Percentiles rank a stretch among this genome's conserved stretches.
phyloP scores from a whole-genome alignment of 2,113 vertebrate species.

The Electrona antarctica region DNA sequence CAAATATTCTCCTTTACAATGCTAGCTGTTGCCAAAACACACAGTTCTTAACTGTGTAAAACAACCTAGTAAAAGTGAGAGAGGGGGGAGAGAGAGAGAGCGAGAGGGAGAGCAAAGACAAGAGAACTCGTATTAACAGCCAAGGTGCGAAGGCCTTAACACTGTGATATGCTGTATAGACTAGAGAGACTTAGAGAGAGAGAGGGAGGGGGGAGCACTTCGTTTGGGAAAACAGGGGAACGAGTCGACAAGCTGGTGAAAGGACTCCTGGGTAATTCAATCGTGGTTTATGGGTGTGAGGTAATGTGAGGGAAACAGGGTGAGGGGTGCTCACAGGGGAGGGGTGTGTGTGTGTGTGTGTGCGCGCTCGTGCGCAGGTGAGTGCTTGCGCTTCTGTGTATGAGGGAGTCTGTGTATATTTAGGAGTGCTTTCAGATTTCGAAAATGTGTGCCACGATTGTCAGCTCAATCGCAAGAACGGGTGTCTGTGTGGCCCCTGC shows the following conservation, averaged over 20 bases:
- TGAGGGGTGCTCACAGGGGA: conserved; percentile 32
- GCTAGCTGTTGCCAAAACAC: conserved; percentile 55
- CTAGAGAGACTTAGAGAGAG: neutral
- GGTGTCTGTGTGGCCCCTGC: conserved; percentile 31
- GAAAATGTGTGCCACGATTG: too few relatives aligned
- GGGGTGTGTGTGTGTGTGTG: conserved; percentile 29
- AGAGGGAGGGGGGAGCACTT: conserved; percentile 25
- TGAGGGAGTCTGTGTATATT: neutral
- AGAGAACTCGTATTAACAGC: conserved; percentile 36
- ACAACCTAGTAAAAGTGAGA: conserved; percentile 57
- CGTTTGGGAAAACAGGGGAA: conserved; percentile 56
- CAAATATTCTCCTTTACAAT: conserved; percentile 61
- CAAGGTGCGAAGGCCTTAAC: conserved; percentile 51
- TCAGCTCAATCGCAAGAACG: neutral
- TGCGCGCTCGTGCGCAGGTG: conserved; percentile 5
- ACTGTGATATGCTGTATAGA: conserved; percentile 37
- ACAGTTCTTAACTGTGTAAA: conserved; percentile 63
- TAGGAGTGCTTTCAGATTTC: neutral
- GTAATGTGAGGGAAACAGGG: conserved; percentile 62
- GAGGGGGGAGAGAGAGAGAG: conserved; percentile 8
- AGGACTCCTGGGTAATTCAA: conserved; percentile 67
- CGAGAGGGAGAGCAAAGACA: conserved; percentile 45
- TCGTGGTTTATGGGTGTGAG: conserved; percentile 70
- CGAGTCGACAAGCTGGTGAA: conserved; percentile 60
- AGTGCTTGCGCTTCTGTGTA: conserved; percentile 6